phyloP scores from a whole-genome alignment of 2,888 invertebrate species.

The Argyresthia goedartella region DNA sequence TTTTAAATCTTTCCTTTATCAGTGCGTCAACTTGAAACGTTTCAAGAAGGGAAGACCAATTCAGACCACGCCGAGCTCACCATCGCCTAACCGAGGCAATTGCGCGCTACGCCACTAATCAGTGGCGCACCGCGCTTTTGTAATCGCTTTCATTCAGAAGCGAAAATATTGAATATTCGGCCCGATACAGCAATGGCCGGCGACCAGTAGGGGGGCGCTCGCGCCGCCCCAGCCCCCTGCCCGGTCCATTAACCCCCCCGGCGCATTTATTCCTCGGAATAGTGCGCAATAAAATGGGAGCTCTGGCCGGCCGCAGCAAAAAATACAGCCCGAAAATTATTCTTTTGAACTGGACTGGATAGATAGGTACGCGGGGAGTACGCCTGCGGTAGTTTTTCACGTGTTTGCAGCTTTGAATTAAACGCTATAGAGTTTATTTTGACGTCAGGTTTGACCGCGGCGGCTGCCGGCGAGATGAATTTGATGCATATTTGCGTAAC shows the following conservation, averaged over 20 bases:
- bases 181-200: conserved; percentile 37
- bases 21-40: no score
- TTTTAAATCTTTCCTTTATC: no score
- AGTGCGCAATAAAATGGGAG: conserved; percentile 65
- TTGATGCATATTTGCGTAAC: conserved; percentile 1
- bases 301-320: conserved; percentile 50
- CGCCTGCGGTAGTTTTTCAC: conserved; percentile 3
- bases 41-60: no score
- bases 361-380: conserved; percentile 1
- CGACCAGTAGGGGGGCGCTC: conserved; percentile 14
- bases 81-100: no score
- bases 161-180: conserved; percentile 62
- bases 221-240: conserved; percentile 16
- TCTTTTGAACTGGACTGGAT: conserved; percentile 8
- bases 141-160: conserved; percentile 26
- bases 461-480: not conserved
- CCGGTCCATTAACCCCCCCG: conserved; percentile 50
- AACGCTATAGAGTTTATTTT: not conserved
- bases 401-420: conserved; percentile 4
- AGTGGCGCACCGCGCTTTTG: conserved; percentile 26
- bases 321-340: conserved; percentile 54
- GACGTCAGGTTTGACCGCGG: not conserved
- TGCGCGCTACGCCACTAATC: conserved; percentile 33
- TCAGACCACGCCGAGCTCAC: no score
- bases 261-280: conserved; percentile 61